A percentile compares a stretch with the other conserved stretches of the same genome.
These are phyloP conservation scores for Platycheirus rosarum DNA, from an alignment of 2,888 invertebrate genomes.

Conservation along the genomic window DNA sequence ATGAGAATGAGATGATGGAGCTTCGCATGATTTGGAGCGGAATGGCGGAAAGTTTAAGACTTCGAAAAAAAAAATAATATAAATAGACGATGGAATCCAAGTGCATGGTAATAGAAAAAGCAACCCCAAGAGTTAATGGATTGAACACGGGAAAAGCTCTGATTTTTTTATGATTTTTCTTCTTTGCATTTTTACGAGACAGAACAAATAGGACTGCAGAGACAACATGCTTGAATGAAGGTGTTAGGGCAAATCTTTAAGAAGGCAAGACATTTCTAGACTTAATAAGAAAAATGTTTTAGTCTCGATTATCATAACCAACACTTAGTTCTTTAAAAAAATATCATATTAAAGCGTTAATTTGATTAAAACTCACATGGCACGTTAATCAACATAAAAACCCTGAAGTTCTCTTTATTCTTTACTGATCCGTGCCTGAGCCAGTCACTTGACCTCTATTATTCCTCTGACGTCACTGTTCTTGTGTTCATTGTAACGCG, in stretches of 20 bases:
- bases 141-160: conserved; percentile 59
- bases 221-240: neutral
- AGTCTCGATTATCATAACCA: too few species aligned
- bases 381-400: too few species aligned
- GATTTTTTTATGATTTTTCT: conserved; percentile 37
- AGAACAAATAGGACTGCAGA: neutral
- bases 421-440: too few species aligned
- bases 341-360: too few species aligned
- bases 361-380: too few species aligned
- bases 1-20: conserved; percentile 18
- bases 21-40: conserved; percentile 25
- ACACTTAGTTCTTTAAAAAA: too few species aligned
- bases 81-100: conserved; percentile 16
- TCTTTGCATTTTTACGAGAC: conserved; percentile 11
- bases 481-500: conserved; percentile 2
- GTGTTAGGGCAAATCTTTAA: neutral
- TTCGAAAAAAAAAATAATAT: neutral
- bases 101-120: conserved; percentile 51
- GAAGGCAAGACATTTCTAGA: too few species aligned
- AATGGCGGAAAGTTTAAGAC: conserved; percentile 22
- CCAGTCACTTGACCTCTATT: conserved; percentile 6
- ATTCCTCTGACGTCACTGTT: conserved; percentile 18
- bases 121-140: conserved; percentile 59
- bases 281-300: too few species aligned
- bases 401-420: too few species aligned